These are phyloP conservation scores for Cephus nigrinus DNA, from an alignment of 2,888 invertebrate species.

Conservation along the genomic window DNA sequence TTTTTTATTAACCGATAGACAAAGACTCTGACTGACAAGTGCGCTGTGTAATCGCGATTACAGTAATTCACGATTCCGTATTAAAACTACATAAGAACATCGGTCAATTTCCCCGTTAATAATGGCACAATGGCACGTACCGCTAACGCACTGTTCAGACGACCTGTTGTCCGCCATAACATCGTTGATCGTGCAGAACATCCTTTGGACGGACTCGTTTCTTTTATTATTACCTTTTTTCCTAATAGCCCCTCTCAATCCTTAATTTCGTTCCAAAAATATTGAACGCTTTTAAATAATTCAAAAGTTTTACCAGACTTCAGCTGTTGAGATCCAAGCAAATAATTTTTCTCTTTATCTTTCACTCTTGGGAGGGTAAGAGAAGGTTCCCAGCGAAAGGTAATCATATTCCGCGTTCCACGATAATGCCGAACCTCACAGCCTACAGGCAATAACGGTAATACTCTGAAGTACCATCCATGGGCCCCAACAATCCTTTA, in stretches of 20 bases:
- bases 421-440: slow-evolving; percentile 59
- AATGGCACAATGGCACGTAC: neutral
- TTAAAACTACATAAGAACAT: neutral
- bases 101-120: neutral
- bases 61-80: neutral
- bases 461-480: neutral
- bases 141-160: neutral
- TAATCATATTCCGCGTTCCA: slow-evolving; percentile 64
- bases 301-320: neutral
- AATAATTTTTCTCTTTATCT: neutral
- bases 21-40: neutral
- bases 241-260: neutral
- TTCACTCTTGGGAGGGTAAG: slow-evolving; percentile 7
- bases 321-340: neutral
- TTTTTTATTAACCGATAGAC: neutral
- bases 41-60: no score
- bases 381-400: slow-evolving; percentile 47
- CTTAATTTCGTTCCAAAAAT: no score
- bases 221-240: neutral
- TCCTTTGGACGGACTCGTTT: neutral
- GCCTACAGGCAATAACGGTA: slow-evolving; percentile 60
- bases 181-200: neutral
- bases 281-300: neutral
- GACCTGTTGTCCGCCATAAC: neutral
- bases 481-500: neutral